phyloP scores from a whole-genome alignment of 2,113 vertebrate genomes.

The Notarius quadriscutis region DNA sequence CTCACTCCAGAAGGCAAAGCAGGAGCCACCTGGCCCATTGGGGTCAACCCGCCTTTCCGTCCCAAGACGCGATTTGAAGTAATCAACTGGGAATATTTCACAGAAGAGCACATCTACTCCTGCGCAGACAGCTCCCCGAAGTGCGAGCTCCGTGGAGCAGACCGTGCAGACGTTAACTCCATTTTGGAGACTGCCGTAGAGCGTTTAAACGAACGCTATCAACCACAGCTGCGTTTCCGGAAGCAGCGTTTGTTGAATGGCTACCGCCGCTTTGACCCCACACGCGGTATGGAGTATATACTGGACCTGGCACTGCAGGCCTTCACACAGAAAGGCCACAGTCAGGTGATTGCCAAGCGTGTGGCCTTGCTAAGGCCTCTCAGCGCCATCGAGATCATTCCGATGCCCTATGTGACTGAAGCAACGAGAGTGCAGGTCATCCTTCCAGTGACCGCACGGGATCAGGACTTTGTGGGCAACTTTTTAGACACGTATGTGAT shows the following conservation, averaged over 20 bases:
- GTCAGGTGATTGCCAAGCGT: conserved; percentile 82
- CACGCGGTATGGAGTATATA: conserved; percentile 91
- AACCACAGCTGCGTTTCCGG: conserved; percentile 88
- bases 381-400: conserved; percentile 90
- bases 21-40: conserved; percentile 86
- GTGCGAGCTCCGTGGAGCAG: conserved; percentile 85
- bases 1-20: conserved; percentile 86
- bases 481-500: conserved; percentile 92
- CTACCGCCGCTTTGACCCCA: conserved; percentile 92
- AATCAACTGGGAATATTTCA: conserved; percentile 97
- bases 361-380: conserved; percentile 88
- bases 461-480: conserved; percentile 78
- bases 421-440: conserved; percentile 91
- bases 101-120: conserved; percentile 89
- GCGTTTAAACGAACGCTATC: conserved; percentile 85
- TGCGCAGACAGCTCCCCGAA: conserved; percentile 87
- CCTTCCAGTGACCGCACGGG: conserved; percentile 83
- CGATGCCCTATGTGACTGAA: conserved; percentile 95
- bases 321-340: conserved; percentile 87
- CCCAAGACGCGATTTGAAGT: conserved; percentile 93
- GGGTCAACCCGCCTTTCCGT: conserved; percentile 86
- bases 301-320: conserved; percentile 90
- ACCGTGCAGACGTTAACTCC: conserved; percentile 78
- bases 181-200: conserved; percentile 84
- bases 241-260: conserved; percentile 87